Evolutionary conservation across 2,113 vertebrate species (phyloP).

Genomic region (Hystrix brachyura): DNA sequence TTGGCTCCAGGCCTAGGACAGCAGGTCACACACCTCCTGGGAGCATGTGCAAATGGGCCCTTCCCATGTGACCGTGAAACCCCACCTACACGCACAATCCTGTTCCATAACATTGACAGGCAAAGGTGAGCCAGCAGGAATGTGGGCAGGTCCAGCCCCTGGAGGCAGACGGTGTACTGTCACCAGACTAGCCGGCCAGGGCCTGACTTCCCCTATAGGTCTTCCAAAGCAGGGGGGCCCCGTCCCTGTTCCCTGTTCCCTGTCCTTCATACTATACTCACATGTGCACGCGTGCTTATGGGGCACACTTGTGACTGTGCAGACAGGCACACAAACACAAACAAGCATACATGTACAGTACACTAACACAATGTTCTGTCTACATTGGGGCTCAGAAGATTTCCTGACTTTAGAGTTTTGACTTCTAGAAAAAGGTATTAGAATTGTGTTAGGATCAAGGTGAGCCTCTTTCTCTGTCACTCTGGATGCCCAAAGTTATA

Average conservation of each 20-base stretch:
- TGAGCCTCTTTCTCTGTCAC: not conserved
- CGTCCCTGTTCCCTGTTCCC: not conserved
- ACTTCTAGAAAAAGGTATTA: not conserved
- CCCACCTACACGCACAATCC: not conserved
- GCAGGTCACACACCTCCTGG: slow-evolving; percentile 35
- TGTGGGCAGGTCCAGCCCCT: not conserved
- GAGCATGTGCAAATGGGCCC: slow-evolving; percentile 19
- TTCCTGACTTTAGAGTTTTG: not conserved
- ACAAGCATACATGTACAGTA: not conserved
- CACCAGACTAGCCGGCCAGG: not conserved
- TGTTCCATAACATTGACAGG: slow-evolving; percentile 56
- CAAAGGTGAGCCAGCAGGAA: not conserved
- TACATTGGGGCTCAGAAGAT: not conserved
- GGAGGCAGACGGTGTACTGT: fast-evolving
- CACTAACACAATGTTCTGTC: not conserved
- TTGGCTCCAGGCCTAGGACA: slow-evolving; percentile 75
- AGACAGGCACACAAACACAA: not conserved
- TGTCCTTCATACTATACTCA: not conserved
- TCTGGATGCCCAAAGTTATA: not conserved
- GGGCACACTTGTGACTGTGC: not conserved
- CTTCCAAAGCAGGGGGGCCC: not conserved
- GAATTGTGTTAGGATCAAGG: not conserved
- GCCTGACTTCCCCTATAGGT: not conserved
- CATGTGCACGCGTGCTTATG: not conserved
- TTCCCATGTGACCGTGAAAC: slow-evolving; percentile 54